Base-by-base conservation (phyloP, 2,888 invertebrate species). In the Agrochola lota region DNA sequence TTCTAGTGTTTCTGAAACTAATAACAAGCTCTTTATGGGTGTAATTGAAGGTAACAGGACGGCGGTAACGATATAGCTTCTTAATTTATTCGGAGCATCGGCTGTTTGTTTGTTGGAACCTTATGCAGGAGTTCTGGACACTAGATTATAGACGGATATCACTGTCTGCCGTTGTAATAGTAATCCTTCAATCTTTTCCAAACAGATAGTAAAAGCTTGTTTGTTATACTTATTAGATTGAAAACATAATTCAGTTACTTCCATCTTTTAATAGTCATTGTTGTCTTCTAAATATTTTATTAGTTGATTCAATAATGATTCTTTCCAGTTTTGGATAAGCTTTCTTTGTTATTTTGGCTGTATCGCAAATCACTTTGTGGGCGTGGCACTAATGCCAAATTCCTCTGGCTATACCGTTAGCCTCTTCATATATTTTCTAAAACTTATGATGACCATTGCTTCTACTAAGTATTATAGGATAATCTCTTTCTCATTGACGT, bases 331-430 rank as follows among this genome's bases (percentile, higher is more conserved):
- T 66, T 40, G 70, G 49, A 70, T 57, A n/a, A 57, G 35, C 69
- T 67, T 84, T 74, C 66, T 52, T 78, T 63, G 49, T 57, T 74
- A 30, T 64, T 64, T 69, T 66, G 35, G 23, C 74, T 23, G 55
- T 69, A 66, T 84, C 43, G 43, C 60, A 70, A 70, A 74, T 74
- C 30, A 70, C 23, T 74, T 59, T 40, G 30, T 55, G 66, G 81
- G 81, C 69, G 81, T 74, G 74, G 69, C 35, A 30, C 35, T 70
- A 49, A 23, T 62, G 81, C 80, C 69, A 70, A 82, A 81, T 81
- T 74, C 80, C 43, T 74, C 23, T 20, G 11, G 43, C 20, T 67
- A 49, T 62, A 80, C 84, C 64, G 84, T 67, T 84, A 84, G 35
- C 46, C 20, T 55, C 23, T 30, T 59, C 30, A 55, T 52, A 66